These are phyloP conservation scores for Ecdyonurus torrentis DNA, from an alignment of 2,888 invertebrate species.

Conservation along the genomic window DNA sequence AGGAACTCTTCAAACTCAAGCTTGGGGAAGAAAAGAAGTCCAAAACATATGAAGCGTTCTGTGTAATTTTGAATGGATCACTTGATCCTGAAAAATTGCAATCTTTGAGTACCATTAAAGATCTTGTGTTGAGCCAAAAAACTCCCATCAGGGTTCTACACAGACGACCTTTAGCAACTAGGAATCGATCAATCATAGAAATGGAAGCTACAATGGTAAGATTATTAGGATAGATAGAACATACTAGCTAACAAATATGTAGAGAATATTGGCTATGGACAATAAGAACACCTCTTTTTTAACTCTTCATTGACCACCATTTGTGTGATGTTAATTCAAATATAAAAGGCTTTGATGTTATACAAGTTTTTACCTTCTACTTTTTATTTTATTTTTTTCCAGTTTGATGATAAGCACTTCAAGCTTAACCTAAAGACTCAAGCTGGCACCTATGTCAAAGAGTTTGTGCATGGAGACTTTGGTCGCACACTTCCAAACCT, in stretches of 20 bases:
- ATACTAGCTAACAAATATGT: no score
- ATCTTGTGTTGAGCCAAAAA: constrained; percentile 52
- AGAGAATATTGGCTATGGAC: no score
- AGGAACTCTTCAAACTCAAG: constrained; percentile 52
- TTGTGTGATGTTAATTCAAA: no score
- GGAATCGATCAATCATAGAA: constrained; percentile 41
- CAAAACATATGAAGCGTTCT: constrained; percentile 75
- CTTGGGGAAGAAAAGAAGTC: constrained; percentile 75
- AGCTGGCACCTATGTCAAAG: constrained; percentile 94
- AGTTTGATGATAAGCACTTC: constrained; percentile 26
- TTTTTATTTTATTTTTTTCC: constrained; percentile 11
- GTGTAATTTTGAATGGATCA: constrained; percentile 34
- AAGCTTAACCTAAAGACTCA: constrained; percentile 55
- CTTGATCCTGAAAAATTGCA: constrained; percentile 25
- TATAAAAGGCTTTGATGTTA: no score
- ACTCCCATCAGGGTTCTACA: constrained; percentile 87
- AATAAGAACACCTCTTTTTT: no score
- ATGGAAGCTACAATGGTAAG: neutral
- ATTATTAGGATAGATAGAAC: no score
- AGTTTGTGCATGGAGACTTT: constrained; percentile 94
- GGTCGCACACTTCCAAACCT: constrained; percentile 71
- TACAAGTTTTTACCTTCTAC: no score
- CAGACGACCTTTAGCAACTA: constrained; percentile 52
- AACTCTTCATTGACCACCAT: no score
- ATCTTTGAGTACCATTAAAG: constrained; percentile 33